Percentiles rank a stretch among this genome's conserved stretches.
phyloP scores from a whole-genome alignment of 1,140 invertebrate genomes.

The Fopius arisanus region DNA sequence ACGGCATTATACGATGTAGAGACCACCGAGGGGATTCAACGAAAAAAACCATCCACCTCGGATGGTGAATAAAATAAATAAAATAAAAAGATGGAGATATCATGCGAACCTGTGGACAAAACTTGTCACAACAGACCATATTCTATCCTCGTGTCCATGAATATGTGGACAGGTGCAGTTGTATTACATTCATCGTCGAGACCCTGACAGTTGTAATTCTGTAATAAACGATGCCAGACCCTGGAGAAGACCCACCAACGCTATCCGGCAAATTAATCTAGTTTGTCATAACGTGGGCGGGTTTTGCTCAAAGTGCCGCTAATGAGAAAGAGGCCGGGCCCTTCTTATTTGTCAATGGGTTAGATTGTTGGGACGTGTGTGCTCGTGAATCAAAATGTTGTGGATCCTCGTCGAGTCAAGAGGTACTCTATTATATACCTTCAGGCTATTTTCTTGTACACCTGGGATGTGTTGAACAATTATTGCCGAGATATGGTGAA shows the following conservation, averaged over 20 bases:
- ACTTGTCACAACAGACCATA: neutral
- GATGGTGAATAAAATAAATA: neutral
- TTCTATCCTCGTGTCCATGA: neutral
- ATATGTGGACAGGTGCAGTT: constrained; percentile 8
- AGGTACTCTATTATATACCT: neutral
- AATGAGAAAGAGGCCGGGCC: constrained; percentile 63
- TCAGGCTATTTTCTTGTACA: neutral
- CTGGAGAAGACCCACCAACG: constrained; percentile 12
- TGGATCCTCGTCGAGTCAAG: neutral
- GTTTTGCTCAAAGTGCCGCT: constrained; percentile 64
- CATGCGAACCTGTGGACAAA: neutral
- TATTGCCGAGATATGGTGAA: neutral
- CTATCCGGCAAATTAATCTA: constrained; percentile 62
- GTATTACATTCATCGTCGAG: neutral
- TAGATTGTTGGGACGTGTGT: constrained; percentile 38
- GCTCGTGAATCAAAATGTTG: constrained; percentile 52
- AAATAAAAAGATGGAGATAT: neutral
- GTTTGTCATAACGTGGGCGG: constrained; percentile 66
- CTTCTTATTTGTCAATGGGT: constrained; percentile 64
- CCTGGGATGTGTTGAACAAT: constrained; percentile 5
- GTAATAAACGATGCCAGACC: constrained; percentile 60
- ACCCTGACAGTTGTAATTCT: constrained; percentile 62
- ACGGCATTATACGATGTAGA: neutral
- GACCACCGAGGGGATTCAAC: neutral
- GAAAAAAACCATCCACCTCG: neutral